phyloP scores from a whole-genome alignment of 2,113 vertebrate species.

The Tenebrosternarchus preto region DNA sequence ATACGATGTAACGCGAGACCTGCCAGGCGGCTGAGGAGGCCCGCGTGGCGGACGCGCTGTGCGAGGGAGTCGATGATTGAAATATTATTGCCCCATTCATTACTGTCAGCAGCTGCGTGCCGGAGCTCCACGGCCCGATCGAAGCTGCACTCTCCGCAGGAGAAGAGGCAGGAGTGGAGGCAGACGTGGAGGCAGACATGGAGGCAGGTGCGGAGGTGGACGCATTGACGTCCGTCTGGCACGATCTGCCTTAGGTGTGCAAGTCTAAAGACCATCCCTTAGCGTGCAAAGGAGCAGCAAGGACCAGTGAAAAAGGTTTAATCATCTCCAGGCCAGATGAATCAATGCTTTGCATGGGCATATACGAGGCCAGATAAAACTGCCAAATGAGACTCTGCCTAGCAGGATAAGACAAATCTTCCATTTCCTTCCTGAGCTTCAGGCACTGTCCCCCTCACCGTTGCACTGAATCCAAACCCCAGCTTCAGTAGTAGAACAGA shows the following conservation, averaged over 20 bases:
- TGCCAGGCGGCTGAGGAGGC: neutral
- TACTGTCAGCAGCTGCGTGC: constrained; percentile 32
- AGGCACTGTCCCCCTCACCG: constrained; percentile 28
- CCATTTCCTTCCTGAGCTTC: constrained; percentile 51
- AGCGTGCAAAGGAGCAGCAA: constrained; percentile 21
- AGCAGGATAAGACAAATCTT: constrained; percentile 68
- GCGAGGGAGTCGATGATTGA: neutral
- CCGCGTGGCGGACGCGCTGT: neutral
- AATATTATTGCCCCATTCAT: constrained; percentile 33
- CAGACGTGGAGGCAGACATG: neutral
- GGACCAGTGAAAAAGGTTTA: constrained; percentile 41
- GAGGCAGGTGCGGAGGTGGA: neutral
- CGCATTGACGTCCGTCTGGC: constrained; percentile 1
- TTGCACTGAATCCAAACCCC: constrained; percentile 35
- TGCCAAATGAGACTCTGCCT: constrained; percentile 64
- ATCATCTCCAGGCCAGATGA: constrained; percentile 65
- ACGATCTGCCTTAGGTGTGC: constrained; percentile 20
- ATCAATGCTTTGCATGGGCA: constrained; percentile 58
- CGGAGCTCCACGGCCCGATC: neutral
- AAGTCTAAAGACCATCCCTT: constrained; percentile 25
- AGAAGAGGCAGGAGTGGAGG: neutral
- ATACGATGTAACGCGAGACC: neutral
- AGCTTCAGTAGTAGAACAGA: constrained; percentile 35
- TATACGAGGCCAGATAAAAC: constrained; percentile 64
- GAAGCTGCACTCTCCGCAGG: neutral